These are phyloP conservation scores for Trissolcus japonicus DNA, from an alignment of 2,888 invertebrate species.

Conservation along the genomic window DNA sequence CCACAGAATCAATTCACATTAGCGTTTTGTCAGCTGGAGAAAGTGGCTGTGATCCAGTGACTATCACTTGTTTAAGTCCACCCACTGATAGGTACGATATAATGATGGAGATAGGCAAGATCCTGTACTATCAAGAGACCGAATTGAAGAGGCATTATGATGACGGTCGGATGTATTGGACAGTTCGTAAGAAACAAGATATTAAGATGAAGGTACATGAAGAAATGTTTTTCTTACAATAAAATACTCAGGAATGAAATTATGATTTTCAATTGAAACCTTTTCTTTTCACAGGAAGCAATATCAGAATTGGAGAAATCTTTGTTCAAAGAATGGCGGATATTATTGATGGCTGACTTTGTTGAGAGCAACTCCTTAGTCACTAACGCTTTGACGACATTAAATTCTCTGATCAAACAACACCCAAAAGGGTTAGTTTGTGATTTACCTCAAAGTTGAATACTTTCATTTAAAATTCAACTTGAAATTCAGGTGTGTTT, in stretches of 20 bases:
- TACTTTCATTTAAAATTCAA: neutral
- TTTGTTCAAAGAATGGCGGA: constrained; percentile 82
- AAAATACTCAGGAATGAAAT: constrained; percentile 2
- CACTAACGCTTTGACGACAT: constrained; percentile 75
- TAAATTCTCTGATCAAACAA: constrained; percentile 78
- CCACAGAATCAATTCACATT: constrained; percentile 67
- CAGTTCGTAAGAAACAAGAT: constrained; percentile 70
- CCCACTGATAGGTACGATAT: constrained; percentile 66
- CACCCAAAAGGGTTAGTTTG: constrained; percentile 56
- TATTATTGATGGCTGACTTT: constrained; percentile 81
- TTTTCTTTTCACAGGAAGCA: constrained; percentile 76
- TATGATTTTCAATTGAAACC: neutral
- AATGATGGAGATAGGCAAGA: constrained; percentile 66
- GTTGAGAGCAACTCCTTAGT: constrained; percentile 75
- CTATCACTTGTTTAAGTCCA: constrained; percentile 68
- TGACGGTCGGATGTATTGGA: constrained; percentile 68
- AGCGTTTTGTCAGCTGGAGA: constrained; percentile 69
- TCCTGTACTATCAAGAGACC: constrained; percentile 66
- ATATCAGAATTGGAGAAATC: constrained; percentile 80
- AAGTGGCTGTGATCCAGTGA: constrained; percentile 65
- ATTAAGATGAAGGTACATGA: constrained; percentile 67
- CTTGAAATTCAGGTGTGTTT: neutral
- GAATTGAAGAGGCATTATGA: constrained; percentile 66
- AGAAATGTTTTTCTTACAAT: neutral
- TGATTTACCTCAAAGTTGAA: neutral